Evolutionary conservation across 2,888 invertebrate genomes (phyloP).

Genomic region (Bursaphelenchus okinawaensis): DNA sequence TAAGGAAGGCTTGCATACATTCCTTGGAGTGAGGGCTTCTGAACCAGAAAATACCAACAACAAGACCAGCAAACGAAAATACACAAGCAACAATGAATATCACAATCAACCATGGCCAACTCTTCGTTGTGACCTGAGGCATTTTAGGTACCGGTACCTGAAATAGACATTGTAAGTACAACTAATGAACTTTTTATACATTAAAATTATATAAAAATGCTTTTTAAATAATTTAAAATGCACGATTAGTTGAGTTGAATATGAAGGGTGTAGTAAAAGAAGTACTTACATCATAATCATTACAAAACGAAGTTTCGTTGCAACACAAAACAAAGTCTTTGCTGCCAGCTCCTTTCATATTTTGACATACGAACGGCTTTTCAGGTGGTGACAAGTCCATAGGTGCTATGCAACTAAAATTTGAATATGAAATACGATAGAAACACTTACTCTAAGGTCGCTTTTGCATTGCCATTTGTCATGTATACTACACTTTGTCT

Average conservation of each 20-base stretch:
- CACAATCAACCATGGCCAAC: conserved; percentile 22
- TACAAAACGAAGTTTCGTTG: conserved; percentile 26
- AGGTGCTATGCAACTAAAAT: conserved; percentile 23
- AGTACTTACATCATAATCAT: conserved; percentile 18
- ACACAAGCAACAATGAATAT: conserved; percentile 24
- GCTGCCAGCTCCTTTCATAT: not conserved
- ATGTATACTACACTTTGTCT: conserved; percentile 6
- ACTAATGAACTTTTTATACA: too few relatives aligned
- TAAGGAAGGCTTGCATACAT: not conserved
- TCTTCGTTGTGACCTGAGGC: not conserved
- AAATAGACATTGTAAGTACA: conserved; percentile 4
- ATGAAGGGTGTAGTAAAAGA: too few relatives aligned
- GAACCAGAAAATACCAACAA: conserved; percentile 29
- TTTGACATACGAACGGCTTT: conserved; percentile 31
- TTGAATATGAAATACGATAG: not conserved
- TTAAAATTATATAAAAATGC: conserved; percentile 1
- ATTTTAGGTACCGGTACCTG: conserved; percentile 16
- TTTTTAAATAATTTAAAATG: too few relatives aligned
- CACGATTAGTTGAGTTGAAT: too few relatives aligned
- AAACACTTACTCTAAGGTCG: conserved; percentile 9
- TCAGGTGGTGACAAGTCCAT: conserved; percentile 21
- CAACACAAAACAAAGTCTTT: conserved; percentile 24
- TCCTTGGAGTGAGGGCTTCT: not conserved
- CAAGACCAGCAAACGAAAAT: conserved; percentile 28
- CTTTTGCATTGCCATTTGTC: conserved; percentile 13